A percentile compares a stretch with the other conserved stretches of the same genome.
Evolutionary conservation across 2,888 invertebrate genomes (phyloP).

Genomic region (Drosophila macrospina): DNA sequence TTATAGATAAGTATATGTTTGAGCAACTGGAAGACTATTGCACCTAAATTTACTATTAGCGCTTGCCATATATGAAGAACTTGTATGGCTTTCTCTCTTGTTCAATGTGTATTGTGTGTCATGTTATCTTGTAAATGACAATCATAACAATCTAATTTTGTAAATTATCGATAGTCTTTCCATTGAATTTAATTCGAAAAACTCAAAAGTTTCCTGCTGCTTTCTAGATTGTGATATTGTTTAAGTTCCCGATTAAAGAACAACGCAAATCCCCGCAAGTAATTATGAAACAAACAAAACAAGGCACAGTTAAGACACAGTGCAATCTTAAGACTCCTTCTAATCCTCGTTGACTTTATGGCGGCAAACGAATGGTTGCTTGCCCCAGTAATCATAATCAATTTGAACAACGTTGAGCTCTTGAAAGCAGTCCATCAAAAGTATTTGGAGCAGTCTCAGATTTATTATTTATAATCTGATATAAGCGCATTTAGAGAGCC

Average conservation of each 20-base stretch:
- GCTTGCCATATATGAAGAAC: too few relatives aligned
- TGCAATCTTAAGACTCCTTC: background rate
- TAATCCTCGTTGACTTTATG: conserved; percentile 1
- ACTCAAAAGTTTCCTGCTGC: too few relatives aligned
- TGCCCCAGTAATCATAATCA: conserved; percentile 7
- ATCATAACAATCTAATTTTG: too few relatives aligned
- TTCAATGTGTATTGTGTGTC: too few relatives aligned
- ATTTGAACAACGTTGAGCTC: conserved; percentile 4
- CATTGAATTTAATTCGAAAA: background rate
- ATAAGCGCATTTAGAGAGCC: conserved; percentile 21
- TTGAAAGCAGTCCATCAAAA: conserved; percentile 24
- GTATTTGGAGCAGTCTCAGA: conserved; percentile 35
- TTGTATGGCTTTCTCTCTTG: too few relatives aligned
- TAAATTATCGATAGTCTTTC: background rate
- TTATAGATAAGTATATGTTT: too few relatives aligned
- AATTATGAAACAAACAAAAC: conserved; percentile 1
- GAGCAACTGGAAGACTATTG: too few relatives aligned
- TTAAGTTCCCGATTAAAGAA: too few relatives aligned
- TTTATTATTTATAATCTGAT: conserved; percentile 61
- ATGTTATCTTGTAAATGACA: too few relatives aligned
- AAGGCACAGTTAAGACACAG: background rate
- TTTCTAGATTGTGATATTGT: too few relatives aligned
- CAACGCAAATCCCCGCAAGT: background rate
- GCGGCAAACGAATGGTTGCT: conserved; percentile 5
- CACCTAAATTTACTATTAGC: too few relatives aligned